These are phyloP conservation scores for Lindbergichthys nudifrons DNA, from an alignment of 2,797 vertebrate species.

Conservation along the genomic window DNA sequence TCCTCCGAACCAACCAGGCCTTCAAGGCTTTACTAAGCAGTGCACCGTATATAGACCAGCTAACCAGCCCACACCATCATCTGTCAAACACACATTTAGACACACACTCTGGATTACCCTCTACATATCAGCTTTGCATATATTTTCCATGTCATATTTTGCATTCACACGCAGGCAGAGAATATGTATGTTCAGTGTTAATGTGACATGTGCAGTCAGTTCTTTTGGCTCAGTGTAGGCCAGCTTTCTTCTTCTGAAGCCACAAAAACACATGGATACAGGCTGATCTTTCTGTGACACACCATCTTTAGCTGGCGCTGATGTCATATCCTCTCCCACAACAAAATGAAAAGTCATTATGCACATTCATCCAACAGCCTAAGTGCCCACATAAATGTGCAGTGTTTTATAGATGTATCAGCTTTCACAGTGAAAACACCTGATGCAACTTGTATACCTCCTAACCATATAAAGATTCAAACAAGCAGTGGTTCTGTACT, in stretches of 20 bases:
- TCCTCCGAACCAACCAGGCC: constrained; percentile 55
- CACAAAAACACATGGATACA: constrained; percentile 28
- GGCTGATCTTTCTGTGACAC: constrained; percentile 20
- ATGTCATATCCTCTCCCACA: constrained; percentile 32
- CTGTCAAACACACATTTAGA: constrained; percentile 41
- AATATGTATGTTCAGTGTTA: constrained; percentile 36
- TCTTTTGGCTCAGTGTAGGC: constrained; percentile 17
- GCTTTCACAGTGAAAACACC: constrained; percentile 37
- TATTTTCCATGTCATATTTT: constrained; percentile 38
- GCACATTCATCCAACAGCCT: constrained; percentile 12
- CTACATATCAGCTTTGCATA: constrained; percentile 46
- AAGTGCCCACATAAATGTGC: constrained; percentile 1
- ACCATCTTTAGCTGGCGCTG: constrained; percentile 32
- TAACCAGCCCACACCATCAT: constrained; percentile 55
- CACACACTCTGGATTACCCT: constrained; percentile 18
- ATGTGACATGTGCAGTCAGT: constrained; percentile 34
- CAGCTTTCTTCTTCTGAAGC: constrained; percentile 13
- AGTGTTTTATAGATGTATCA: constrained; percentile 23
- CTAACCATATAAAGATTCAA: constrained; percentile 45
- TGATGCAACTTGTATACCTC: constrained; percentile 40
- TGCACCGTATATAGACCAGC: constrained; percentile 47
- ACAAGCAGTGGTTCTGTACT: constrained; percentile 40
- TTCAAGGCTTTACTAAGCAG: constrained; percentile 63
- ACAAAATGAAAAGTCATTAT: constrained; percentile 31
- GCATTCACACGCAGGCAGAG: constrained; percentile 29